Evolutionary conservation across 53 echinoderm and acorn worm genomes (phyloP).

Genomic region (Henricia sp.): DNA sequence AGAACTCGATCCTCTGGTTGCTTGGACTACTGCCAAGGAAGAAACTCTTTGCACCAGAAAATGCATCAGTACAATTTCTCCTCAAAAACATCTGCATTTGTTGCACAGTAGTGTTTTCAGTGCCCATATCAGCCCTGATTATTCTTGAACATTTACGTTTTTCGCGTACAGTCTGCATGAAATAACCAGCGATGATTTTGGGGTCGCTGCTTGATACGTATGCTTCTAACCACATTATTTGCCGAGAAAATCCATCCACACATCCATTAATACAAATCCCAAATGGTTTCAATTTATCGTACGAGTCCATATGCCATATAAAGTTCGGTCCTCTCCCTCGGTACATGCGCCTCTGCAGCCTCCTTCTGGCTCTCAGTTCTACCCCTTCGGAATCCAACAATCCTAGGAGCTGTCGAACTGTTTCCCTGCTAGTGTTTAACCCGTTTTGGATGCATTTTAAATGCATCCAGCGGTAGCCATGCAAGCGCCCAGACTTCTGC

Average conservation of each 20-base stretch:
- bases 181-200: neutral
- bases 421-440: neutral
- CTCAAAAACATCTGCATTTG: neutral
- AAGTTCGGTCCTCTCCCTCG: slow-evolving; percentile 32
- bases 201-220: slow-evolving; percentile 8
- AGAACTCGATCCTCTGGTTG: slow-evolving; percentile 32
- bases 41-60: neutral
- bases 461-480: slow-evolving; percentile 58
- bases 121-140: slow-evolving; percentile 19
- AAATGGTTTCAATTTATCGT: slow-evolving; percentile 53
- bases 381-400: slow-evolving; percentile 56
- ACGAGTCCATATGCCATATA: slow-evolving; percentile 58
- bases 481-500: slow-evolving; percentile 18
- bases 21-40: neutral
- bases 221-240: neutral
- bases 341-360: slow-evolving; percentile 29
- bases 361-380: neutral
- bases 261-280: slow-evolving; percentile 59
- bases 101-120: neutral
- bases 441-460: slow-evolving; percentile 60
- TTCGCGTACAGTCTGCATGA: neutral
- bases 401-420: slow-evolving; percentile 5
- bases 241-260: slow-evolving; percentile 44
- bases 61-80: neutral
- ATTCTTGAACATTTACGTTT: neutral